These are phyloP conservation scores for Pongo pygmaeus DNA, from an alignment of 2,113 vertebrate genomes.

Conservation along the genomic window DNA sequence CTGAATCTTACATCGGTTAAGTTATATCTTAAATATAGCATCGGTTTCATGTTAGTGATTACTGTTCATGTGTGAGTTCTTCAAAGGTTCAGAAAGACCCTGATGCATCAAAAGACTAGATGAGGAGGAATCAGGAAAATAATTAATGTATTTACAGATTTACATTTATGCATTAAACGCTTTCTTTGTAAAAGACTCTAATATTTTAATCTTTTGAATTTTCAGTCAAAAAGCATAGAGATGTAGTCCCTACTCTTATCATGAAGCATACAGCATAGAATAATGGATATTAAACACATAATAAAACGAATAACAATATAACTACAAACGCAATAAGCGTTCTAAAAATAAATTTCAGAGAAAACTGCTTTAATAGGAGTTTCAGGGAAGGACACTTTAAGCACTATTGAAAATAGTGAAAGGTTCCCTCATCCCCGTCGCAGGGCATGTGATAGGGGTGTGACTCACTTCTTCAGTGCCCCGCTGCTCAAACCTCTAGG, in stretches of 20 bases:
- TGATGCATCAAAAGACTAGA: neutral
- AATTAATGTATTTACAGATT: neutral
- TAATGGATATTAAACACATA: neutral
- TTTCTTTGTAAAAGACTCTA: neutral
- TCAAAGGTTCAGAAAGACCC: neutral
- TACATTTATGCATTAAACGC: neutral
- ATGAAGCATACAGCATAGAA: neutral
- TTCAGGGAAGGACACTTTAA: neutral
- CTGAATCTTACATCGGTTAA: neutral
- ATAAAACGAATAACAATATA: neutral
- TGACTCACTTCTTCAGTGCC: too few relatives aligned
- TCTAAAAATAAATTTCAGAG: slow-evolving; percentile 21
- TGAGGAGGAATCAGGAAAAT: neutral
- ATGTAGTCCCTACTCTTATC: neutral
- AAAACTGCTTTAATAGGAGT: neutral
- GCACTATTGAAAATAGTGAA: neutral
- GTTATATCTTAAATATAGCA: neutral
- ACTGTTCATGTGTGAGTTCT: neutral
- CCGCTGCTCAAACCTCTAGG: too few relatives aligned
- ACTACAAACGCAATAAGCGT: neutral
- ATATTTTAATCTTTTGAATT: neutral
- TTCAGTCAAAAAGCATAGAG: neutral
- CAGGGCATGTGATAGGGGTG: too few relatives aligned
- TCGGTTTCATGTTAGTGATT: neutral
- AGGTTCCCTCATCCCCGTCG: too few relatives aligned